Percentiles rank a stretch among this genome's conserved stretches.
Evolutionary conservation across 2,113 vertebrate genomes (phyloP).

Genomic region (Siniperca chuatsi): DNA sequence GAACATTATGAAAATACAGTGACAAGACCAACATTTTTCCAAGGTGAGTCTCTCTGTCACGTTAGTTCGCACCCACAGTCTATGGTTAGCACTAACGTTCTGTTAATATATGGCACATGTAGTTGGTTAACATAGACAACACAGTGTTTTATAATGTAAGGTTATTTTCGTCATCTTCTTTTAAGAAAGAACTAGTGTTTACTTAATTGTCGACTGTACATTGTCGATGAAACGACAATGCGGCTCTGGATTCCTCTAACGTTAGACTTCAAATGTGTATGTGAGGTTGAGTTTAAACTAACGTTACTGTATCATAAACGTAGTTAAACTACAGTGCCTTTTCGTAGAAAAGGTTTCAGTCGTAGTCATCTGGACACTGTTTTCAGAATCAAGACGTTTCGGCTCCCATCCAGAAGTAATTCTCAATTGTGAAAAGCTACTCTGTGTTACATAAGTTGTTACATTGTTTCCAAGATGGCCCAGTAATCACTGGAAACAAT

Average conservation of each 20-base stretch:
- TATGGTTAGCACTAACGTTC: neutral
- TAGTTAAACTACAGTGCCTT: too few relatives aligned
- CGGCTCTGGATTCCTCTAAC: neutral
- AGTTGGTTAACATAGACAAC: rapidly evolving
- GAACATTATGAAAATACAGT: constrained; percentile 20
- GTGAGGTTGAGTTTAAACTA: neutral
- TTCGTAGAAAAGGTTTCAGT: too few relatives aligned
- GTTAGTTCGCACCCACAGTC: constrained; percentile 13
- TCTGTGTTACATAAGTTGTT: too few relatives aligned
- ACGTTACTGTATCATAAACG: too few relatives aligned
- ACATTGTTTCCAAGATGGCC: too few relatives aligned
- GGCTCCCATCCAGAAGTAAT: too few relatives aligned
- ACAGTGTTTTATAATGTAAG: neutral
- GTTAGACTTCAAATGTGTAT: neutral
- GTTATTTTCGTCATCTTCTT: too few relatives aligned
- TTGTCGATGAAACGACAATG: neutral
- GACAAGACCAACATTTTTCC: neutral
- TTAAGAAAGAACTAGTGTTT: neutral
- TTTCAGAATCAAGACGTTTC: too few relatives aligned
- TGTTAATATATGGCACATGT: too few relatives aligned
- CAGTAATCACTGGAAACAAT: too few relatives aligned
- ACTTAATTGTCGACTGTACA: neutral
- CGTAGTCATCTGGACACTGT: too few relatives aligned
- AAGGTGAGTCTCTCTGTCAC: constrained; percentile 45
- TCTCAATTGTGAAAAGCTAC: too few relatives aligned